phyloP scores from a whole-genome alignment of 2,113 vertebrate genomes.

The Globicephala melas region DNA sequence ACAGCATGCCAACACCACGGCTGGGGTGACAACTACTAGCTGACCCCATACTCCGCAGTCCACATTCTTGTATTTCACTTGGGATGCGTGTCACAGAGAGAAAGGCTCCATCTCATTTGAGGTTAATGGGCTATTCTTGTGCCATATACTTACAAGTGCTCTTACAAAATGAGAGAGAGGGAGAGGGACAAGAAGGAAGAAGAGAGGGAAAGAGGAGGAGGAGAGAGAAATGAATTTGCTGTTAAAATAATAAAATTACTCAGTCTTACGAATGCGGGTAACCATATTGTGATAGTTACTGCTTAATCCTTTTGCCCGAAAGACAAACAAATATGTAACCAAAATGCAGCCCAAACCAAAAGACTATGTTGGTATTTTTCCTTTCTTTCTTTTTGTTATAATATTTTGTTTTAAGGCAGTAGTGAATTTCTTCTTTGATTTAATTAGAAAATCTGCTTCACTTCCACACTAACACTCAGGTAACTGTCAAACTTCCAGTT shows the following conservation, averaged over 20 bases:
- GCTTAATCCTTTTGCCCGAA: background rate
- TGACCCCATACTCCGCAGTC: accelerated
- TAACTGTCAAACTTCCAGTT: conserved; percentile 65
- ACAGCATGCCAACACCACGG: background rate
- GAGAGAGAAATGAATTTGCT: background rate
- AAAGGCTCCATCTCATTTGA: background rate
- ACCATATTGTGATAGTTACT: background rate
- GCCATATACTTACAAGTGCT: background rate
- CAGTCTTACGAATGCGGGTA: background rate
- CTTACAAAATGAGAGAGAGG: background rate
- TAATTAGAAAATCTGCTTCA: conserved; percentile 56
- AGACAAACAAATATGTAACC: background rate
- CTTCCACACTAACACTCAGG: conserved; percentile 52
- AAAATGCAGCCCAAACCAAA: background rate
- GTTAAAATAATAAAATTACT: background rate
- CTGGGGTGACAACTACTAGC: background rate
- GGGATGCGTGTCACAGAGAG: background rate
- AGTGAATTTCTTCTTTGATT: conserved; percentile 41
- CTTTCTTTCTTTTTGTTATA: background rate
- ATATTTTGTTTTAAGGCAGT: conserved; percentile 34
- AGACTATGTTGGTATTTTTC: background rate
- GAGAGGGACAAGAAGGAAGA: background rate
- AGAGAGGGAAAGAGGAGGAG: accelerated
- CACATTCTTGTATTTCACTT: background rate
- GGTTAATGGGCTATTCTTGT: background rate